Evolutionary conservation across 2,888 invertebrate species (phyloP).

Genomic region (Acanthoscelides obtectus): DNA sequence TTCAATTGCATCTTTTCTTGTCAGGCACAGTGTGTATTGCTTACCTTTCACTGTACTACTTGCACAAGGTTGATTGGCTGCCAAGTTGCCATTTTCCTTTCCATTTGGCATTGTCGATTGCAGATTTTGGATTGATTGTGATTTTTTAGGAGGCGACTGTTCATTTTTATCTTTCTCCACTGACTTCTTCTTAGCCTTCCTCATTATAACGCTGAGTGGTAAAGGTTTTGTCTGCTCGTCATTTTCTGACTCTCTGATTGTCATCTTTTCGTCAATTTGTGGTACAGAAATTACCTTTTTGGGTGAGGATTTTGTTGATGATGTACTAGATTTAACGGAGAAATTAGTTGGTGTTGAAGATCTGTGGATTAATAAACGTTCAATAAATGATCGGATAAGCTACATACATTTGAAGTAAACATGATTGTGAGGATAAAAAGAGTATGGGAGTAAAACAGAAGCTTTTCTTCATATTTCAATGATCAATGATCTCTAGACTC

Average conservation of each 20-base stretch:
- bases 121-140: background rate
- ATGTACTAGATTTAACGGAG: background rate
- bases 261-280: background rate
- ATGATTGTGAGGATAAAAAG: too few species aligned
- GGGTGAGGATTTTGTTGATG: background rate
- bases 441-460: too few species aligned
- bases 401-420: too few species aligned
- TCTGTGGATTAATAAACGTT: background rate
- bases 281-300: background rate
- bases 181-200: background rate
- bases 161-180: background rate
- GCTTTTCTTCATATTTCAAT: too few species aligned
- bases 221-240: background rate
- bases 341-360: background rate
- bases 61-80: background rate
- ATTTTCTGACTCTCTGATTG: background rate
- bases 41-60: background rate
- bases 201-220: conserved; percentile 5
- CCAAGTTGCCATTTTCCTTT: background rate
- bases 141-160: background rate
- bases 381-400: too few species aligned
- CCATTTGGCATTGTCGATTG: background rate
- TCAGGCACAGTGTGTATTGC: background rate
- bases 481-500: too few species aligned
- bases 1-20: background rate